Evolutionary conservation across 2,888 invertebrate species (phyloP).

Genomic region (Watsonalla binaria): DNA sequence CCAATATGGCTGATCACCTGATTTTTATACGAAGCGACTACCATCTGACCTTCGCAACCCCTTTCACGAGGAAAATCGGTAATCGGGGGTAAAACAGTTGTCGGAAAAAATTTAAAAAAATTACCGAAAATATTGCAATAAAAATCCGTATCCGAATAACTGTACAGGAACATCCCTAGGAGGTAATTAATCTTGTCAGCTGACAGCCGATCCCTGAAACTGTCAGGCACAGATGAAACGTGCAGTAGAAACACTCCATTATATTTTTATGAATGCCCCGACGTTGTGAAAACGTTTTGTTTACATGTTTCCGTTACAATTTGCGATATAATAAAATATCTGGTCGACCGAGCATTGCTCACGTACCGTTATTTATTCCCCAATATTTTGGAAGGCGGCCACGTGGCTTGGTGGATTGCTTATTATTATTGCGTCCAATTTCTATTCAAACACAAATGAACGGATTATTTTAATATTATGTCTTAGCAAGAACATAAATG

Average conservation of each 20-base stretch:
- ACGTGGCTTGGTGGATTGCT: too few species aligned
- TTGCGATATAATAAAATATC: not conserved
- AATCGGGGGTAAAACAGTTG: too few species aligned
- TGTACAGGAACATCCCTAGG: not conserved
- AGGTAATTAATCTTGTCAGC: conserved; percentile 15
- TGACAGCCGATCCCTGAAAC: not conserved
- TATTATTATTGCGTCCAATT: too few species aligned
- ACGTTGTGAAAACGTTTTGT: not conserved
- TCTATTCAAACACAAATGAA: too few species aligned
- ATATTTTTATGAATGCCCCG: not conserved
- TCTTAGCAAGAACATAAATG: too few species aligned
- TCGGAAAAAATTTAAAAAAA: too few species aligned
- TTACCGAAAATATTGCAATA: not conserved
- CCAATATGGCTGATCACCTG: too few species aligned
- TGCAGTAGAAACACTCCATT: conserved; percentile 1
- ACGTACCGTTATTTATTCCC: not conserved
- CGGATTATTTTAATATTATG: too few species aligned
- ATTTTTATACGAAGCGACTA: too few species aligned
- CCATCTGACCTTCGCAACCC: too few species aligned
- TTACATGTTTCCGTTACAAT: not conserved
- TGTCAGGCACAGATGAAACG: conserved; percentile 2
- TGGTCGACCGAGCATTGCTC: not conserved
- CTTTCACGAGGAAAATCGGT: too few species aligned
- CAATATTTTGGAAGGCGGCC: too few species aligned
- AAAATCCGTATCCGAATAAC: not conserved